A percentile compares a stretch with the other conserved stretches of the same genome.
Evolutionary conservation across 2,888 invertebrate species (phyloP).

Genomic region (Troilus luridus): DNA sequence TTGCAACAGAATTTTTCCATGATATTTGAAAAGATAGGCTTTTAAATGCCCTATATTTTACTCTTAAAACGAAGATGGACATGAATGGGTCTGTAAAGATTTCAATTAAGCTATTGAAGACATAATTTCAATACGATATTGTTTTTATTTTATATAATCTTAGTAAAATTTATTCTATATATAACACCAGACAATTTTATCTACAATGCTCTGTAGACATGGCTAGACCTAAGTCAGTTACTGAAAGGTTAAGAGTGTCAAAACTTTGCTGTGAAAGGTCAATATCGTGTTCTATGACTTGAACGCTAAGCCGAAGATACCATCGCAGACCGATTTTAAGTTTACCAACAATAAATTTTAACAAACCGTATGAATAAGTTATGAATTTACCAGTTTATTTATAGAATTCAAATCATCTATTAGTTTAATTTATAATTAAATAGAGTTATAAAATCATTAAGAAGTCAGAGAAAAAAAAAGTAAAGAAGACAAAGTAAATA

Average conservation of each 20-base stretch:
- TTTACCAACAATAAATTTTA: neutral
- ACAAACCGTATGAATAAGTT: neutral
- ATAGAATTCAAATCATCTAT: neutral
- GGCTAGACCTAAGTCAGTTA: neutral
- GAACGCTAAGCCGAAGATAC: neutral
- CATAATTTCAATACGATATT: no score
- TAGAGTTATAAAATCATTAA: no score
- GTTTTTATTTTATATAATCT: neutral
- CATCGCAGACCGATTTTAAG: conserved; percentile 7
- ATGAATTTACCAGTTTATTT: neutral
- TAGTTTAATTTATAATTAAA: no score
- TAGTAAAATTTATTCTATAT: neutral
- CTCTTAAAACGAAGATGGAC: no score
- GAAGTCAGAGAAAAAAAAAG: no score
- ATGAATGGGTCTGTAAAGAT: no score
- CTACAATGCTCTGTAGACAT: neutral
- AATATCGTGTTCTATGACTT: conserved; percentile 47
- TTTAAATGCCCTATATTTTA: no score
- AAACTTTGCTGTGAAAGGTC: conserved; percentile 31
- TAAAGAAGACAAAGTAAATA: no score
- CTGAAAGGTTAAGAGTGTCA: conserved; percentile 24
- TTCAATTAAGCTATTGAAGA: no score
- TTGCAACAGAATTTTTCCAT: no score
- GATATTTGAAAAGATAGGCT: no score
- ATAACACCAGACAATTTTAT: neutral